phyloP scores from a whole-genome alignment of 2,797 vertebrate genomes.

The Cryptoblepharus egeriae region DNA sequence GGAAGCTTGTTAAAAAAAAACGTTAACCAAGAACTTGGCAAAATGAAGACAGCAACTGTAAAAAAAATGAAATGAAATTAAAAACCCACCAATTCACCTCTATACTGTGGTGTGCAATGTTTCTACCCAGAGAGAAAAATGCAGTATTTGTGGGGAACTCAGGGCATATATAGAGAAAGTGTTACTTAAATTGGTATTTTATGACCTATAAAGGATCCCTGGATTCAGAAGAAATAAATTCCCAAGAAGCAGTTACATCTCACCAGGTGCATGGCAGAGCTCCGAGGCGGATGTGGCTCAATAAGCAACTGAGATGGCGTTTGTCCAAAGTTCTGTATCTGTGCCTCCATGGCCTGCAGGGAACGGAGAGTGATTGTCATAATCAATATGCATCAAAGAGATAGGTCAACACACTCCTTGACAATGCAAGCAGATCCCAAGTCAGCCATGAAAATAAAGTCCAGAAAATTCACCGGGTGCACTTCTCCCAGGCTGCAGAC shows the following conservation, averaged over 20 bases:
- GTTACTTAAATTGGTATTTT: constrained; percentile 57
- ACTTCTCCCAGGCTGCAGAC: constrained; percentile 88
- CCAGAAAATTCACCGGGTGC: constrained; percentile 84
- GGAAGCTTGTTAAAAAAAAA: neutral
- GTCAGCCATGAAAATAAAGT: constrained; percentile 87
- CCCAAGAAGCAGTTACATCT: constrained; percentile 80
- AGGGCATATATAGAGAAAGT: constrained; percentile 39
- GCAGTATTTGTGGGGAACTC: neutral
- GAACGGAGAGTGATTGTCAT: constrained; percentile 86
- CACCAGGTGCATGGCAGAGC: constrained; percentile 99
- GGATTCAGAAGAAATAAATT: constrained; percentile 68
- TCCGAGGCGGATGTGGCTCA: constrained; percentile 99
- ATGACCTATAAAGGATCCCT: constrained; percentile 48
- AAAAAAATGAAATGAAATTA: no score
- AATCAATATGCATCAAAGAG: constrained; percentile 90
- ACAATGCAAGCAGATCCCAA: constrained; percentile 93
- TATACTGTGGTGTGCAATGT: neutral
- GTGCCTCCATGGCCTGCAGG: constrained; percentile 95
- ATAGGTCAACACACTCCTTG: constrained; percentile 91
- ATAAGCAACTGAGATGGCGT: constrained; percentile 99
- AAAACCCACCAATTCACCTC: constrained; percentile 6
- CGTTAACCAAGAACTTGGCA: neutral
- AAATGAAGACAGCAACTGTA: constrained; percentile 4
- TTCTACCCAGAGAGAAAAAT: neutral
- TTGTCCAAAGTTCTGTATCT: constrained; percentile 99